phyloP scores from a whole-genome alignment of 2,888 invertebrate species.

The Pollenia labialis region DNA sequence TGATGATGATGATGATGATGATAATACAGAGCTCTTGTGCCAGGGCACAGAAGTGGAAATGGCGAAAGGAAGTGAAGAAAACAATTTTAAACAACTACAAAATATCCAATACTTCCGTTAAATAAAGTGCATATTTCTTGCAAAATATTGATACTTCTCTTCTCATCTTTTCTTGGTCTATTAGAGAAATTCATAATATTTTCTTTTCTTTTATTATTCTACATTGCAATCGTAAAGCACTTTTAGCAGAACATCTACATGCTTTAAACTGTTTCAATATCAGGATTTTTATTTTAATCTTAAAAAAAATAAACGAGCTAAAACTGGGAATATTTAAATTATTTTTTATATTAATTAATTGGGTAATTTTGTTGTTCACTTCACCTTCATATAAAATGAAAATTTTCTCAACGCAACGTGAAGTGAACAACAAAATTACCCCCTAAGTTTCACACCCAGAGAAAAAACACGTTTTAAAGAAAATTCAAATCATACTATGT shows the following conservation, averaged over 20 bases:
- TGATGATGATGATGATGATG: slow-evolving; percentile 26
- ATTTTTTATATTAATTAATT: too few species aligned
- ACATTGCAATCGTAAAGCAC: slow-evolving; percentile 1
- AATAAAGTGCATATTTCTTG: slow-evolving; percentile 50
- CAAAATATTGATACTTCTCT: slow-evolving; percentile 50
- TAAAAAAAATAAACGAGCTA: neutral
- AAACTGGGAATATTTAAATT: neutral
- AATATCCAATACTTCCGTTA: slow-evolving; percentile 61
- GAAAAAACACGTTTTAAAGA: too few species aligned
- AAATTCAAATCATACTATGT: too few species aligned
- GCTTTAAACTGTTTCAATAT: slow-evolving; percentile 4
- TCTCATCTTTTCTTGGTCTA: neutral
- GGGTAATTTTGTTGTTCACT: too few species aligned
- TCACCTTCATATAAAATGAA: too few species aligned
- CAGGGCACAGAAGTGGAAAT: slow-evolving; percentile 5
- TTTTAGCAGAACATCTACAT: neutral
- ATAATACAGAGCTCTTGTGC: slow-evolving; percentile 16
- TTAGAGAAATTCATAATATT: neutral
- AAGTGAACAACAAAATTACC: too few species aligned
- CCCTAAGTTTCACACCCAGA: too few species aligned
- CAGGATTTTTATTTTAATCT: neutral
- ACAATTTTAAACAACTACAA: slow-evolving; percentile 49
- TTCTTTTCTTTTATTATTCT: neutral
- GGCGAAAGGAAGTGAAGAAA: slow-evolving; percentile 37
- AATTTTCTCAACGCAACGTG: too few species aligned